A percentile compares a stretch with the other conserved stretches of the same genome.
These are phyloP conservation scores for Strongylocentrotus purpuratus DNA, from an alignment of 35 echinoderm and acorn worm species.

Conservation along the genomic window DNA sequence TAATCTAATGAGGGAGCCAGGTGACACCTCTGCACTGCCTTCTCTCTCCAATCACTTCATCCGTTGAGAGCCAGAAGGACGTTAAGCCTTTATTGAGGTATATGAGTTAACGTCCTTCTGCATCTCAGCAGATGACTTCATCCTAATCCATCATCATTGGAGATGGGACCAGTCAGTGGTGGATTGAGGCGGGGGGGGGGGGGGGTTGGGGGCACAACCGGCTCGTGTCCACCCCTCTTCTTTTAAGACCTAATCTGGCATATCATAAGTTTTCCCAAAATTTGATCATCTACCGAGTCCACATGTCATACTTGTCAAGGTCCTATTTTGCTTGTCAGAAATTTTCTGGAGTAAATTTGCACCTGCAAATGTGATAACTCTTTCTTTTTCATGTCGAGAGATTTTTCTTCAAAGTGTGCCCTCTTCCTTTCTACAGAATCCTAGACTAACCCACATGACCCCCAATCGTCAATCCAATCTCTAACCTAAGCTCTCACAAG, in stretches of 20 bases:
- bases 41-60: neutral
- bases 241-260: neutral
- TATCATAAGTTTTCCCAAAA: neutral
- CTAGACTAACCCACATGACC: neutral
- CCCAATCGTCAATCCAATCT: neutral
- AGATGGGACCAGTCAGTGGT: neutral
- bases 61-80: too few relatives aligned
- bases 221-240: neutral
- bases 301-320: too few relatives aligned
- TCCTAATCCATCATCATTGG: neutral
- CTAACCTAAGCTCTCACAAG: too few relatives aligned
- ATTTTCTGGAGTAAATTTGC: too few relatives aligned
- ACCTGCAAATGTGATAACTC: too few relatives aligned
- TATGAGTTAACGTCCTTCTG: too few relatives aligned
- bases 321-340: too few relatives aligned
- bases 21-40: neutral
- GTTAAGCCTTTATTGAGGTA: too few relatives aligned
- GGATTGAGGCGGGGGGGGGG: neutral
- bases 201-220: neutral
- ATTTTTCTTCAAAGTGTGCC: too few relatives aligned
- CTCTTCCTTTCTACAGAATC: too few relatives aligned
- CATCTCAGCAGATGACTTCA: neutral
- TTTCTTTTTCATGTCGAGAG: too few relatives aligned
- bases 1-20: slow-evolving; percentile 9
- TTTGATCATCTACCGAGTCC: too few relatives aligned